Evolutionary conservation across 2,797 vertebrate genomes (phyloP), one percentile per base, ranked within the genome.

Genomic region (Paratrypauchen microcephalus): DNA sequence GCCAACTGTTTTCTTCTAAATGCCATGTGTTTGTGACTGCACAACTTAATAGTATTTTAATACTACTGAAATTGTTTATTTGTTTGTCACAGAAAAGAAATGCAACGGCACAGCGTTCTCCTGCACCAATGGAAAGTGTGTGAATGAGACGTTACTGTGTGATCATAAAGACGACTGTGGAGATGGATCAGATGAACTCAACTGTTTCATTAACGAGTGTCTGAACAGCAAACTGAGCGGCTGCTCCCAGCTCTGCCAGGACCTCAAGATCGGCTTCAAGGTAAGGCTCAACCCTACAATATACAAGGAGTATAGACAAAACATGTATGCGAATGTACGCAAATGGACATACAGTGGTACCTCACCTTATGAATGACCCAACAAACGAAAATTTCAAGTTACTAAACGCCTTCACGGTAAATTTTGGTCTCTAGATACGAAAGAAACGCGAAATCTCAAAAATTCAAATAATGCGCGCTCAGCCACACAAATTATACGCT

Each of bases 211-310:
- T 82, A 96, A 99, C 0, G 98, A 99, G 85, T 99, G 98, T 70
- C 93, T 97, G 82, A 98, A 95, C 90, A 95, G 84, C 87, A 96
- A 95, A 78, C 91, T 96, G 80, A 99, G 97, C 0, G 97, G 97
- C 93, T 99, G 98, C 86, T 95, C 96, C 6, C 97, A 99, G 89
- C 96, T 96, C 80, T 99, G 98, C 0, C 95, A 97, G 66, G 96
- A 99, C 89, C 95, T 97, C 52, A 97, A 95, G 89, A 98, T 98
- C 0, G 96, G 98, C 15, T 99, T 96, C 88, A 99, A 98, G 94
- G 97, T 99, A 90, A 75, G 87, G 18, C 13, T 16, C 47, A 48
- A 48, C 47, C 30, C 1, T 26, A 26, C 24, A 26, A n/a, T n/a
- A n/a, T n/a, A n/a, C n/a, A n/a, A n/a, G n/a, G n/a, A n/a, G 5